Evolutionary conservation across 2,888 invertebrate genomes (phyloP).

Genomic region (Ormyrus nitidulus): DNA sequence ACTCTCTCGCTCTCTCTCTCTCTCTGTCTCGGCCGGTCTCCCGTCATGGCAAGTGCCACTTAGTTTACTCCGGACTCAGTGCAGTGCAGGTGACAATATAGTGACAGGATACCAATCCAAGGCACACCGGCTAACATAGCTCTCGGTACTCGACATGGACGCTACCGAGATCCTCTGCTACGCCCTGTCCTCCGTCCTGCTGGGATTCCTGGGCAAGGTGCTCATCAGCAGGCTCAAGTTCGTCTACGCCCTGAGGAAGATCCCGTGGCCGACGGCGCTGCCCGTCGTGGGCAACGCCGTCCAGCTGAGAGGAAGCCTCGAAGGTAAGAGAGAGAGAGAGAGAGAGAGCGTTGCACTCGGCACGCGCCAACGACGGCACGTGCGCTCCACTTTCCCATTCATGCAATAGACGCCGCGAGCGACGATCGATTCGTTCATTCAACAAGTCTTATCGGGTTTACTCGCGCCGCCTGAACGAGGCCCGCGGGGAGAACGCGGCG

Average conservation of each 20-base stretch:
- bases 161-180: conserved; percentile 62
- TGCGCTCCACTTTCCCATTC: not conserved
- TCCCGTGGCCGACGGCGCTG: conserved; percentile 69
- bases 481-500: too few species aligned
- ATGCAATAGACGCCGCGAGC: too few species aligned
- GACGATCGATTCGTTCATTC: too few species aligned
- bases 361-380: not conserved
- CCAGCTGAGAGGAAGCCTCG: conserved; percentile 70
- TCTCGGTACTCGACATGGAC: not conserved
- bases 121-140: too few species aligned
- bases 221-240: conserved; percentile 64
- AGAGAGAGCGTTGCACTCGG: not conserved
- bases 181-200: conserved; percentile 59
- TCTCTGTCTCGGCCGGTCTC: too few species aligned
- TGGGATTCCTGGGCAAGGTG: conserved; percentile 49
- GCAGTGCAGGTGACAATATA: not conserved
- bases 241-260: conserved; percentile 64
- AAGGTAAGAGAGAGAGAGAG: conserved; percentile 64
- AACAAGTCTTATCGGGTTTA: not conserved
- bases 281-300: conserved; percentile 73
- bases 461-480: not conserved
- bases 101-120: not conserved
- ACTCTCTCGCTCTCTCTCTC: too few species aligned
- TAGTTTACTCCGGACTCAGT: not conserved
- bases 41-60: not conserved